phyloP scores from a whole-genome alignment of 2,888 invertebrate species.

The Epinotia demarniana region DNA sequence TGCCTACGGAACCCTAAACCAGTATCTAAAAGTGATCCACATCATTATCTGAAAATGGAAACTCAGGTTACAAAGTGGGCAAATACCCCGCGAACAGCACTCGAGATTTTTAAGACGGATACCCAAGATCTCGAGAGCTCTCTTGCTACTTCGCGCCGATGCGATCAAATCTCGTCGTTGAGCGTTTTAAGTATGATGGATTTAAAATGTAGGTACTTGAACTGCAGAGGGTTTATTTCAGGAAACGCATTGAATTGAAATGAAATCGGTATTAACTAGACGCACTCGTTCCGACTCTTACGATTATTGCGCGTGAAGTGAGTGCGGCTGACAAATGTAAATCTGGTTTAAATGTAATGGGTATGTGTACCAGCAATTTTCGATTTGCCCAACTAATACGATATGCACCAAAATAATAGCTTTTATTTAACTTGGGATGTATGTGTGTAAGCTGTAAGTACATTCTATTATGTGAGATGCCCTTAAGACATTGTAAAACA shows the following conservation, averaged over 20 bases:
- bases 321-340: too few species aligned
- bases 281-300: too few species aligned
- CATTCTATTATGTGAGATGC: too few species aligned
- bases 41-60: not conserved
- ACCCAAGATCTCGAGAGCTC: not conserved
- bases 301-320: too few species aligned
- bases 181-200: slow-evolving; percentile 2
- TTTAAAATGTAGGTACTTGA: slow-evolving; percentile 5
- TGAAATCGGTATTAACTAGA: not conserved
- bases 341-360: too few species aligned
- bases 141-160: not conserved
- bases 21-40: not conserved
- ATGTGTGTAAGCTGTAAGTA: too few species aligned
- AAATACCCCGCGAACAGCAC: not conserved
- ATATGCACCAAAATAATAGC: too few species aligned
- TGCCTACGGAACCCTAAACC: too few species aligned
- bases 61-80: not conserved
- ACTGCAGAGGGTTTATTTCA: not conserved
- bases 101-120: not conserved
- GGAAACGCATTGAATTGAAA: not conserved
- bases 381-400: too few species aligned
- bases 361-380: too few species aligned
- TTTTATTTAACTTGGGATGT: too few species aligned
- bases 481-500: too few species aligned
- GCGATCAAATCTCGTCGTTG: slow-evolving; percentile 3